Percentiles rank a stretch among this genome's conserved stretches.
These are phyloP conservation scores for Procavia capensis DNA, from an alignment of 2,113 vertebrate species.

Conservation along the genomic window DNA sequence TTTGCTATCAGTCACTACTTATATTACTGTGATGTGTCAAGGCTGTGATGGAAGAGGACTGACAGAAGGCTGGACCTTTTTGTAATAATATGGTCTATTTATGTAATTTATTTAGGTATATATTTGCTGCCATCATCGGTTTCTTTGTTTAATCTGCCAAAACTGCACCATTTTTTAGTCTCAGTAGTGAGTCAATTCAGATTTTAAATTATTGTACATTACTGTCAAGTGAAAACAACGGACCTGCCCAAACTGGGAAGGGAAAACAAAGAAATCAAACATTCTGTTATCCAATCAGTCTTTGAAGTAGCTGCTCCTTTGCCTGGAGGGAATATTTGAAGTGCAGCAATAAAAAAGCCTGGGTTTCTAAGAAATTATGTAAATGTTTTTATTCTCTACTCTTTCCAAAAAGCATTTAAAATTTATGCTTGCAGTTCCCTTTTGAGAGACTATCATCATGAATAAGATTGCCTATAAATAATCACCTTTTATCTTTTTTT, in stretches of 20 bases:
- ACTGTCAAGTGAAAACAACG: conserved; percentile 5
- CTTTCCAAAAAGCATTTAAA: conserved; percentile 73
- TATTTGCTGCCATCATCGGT: not conserved
- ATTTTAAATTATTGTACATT: conserved; percentile 54
- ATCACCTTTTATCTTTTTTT: conserved; percentile 68
- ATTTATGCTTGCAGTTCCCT: conserved; percentile 67
- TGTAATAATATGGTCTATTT: not conserved
- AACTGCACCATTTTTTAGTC: conserved; percentile 55
- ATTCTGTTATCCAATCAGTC: conserved; percentile 73
- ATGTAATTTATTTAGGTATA: conserved; percentile 12
- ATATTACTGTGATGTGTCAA: not conserved
- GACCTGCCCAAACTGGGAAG: not conserved
- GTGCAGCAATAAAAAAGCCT: conserved; percentile 75
- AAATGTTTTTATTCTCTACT: conserved; percentile 78
- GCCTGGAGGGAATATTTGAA: conserved; percentile 68
- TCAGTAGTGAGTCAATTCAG: conserved; percentile 31
- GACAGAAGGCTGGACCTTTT: not conserved
- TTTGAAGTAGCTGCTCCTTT: conserved; percentile 64
- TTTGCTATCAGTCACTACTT: not conserved
- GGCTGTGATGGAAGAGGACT: not conserved
- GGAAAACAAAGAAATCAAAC: conserved; percentile 66
- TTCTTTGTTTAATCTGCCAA: conserved; percentile 50
- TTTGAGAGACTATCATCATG: conserved; percentile 68
- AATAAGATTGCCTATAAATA: conserved; percentile 63
- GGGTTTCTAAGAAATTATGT: conserved; percentile 72